Evolutionary conservation across 2,113 vertebrate genomes (phyloP), one percentile per base, ranked within the genome.

Genomic region (Craseonycteris thonglongyai): DNA sequence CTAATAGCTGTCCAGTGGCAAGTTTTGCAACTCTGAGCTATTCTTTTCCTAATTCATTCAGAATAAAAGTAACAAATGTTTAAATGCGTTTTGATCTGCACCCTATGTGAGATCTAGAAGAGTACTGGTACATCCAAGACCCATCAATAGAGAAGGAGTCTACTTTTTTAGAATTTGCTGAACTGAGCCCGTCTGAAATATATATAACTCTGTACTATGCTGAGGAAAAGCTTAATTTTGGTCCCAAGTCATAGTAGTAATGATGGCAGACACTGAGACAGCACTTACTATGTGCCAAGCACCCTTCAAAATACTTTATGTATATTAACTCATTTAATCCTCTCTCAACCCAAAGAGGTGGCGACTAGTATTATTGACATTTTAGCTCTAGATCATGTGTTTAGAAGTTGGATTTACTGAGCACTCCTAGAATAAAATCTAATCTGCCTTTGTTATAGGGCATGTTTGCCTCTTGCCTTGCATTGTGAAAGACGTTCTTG

Each of bases 51-150:
- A 65, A 0, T 61, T 81, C 47, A 35, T 21, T 84, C 28, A 35
- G 35, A 94, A 69, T 65, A 74, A 40, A 93, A 94, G 38, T 40
- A 33, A 84, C 8, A 28, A n/a, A 22, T 33, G 35, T 90, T 14
- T 18, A 42, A 75, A n/a, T 33, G 22, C 35, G 14, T 88, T 47
- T 19, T 28, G 33, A 47, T 40, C 47, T 71, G 45, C 16, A 18
- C 35, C 33, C 61, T 30, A 15, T 28, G 9, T 33, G 16, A 33
- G 45, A 35, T 33, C 28, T 61, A 22, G 58, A 33, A 47, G 38
- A 49, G 15, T 6, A 6, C n/a, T 66, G 42, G 11, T 3, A 4
- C 61, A 40, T 19, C 21, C 22, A 51, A 92, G 38, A n/a, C 6
- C 30, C 63, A 4, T 10, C 38, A 33, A 63, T 0, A 14, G 24